Evolutionary conservation across 2,888 invertebrate species (phyloP), one percentile per base, ranked within the genome.

Genomic region (Schrankia costaestrigalis): DNA sequence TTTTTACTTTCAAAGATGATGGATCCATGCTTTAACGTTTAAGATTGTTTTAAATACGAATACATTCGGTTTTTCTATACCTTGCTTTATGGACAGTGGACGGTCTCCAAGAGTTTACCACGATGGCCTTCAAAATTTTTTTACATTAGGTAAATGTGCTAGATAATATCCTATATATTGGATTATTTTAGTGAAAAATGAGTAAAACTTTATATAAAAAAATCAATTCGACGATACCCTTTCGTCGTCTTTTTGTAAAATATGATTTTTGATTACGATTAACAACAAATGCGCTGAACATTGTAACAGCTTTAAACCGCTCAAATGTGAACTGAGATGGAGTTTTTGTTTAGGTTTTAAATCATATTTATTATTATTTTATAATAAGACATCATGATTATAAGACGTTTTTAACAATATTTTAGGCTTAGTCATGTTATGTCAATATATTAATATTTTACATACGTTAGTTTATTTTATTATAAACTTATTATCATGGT

Each of bases 361-460:
- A 64, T 66, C 56, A 63, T 78, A 76, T 79, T 79, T 81, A 80
- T 78, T 81, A 80, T 78, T 78, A 47, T 51, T 57, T 49, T 29
- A 45, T 48, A 42, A 24, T 56, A 57, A 48, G 48, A 54, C 55
- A 56, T 57, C 45, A 42, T 49, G 56, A 42, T 52, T 52, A 56
- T 55, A 57, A 56, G 46, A 48, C 47, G 56, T 56, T 56, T 52
- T 46, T 57, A 57, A 57, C 46, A 43, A 8, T 46, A 44, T 54
- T 47, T 42, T 56, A 56, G 56, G 40, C 36, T 50, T 57, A 56
- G 65, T 67, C 65, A 70, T 65, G 68, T 75, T 78, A 74, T 65
- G 67, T 73, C 73, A 71, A 69, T 66, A 74, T 79, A 75, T 77
- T 71, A 74, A 78, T 81, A 75, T 78, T 78, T 75, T 78, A 76